Percentiles rank a stretch among this genome's conserved stretches.
Evolutionary conservation across 1,140 invertebrate species (phyloP).

Genomic region (Plectrocnemia conspersa): DNA sequence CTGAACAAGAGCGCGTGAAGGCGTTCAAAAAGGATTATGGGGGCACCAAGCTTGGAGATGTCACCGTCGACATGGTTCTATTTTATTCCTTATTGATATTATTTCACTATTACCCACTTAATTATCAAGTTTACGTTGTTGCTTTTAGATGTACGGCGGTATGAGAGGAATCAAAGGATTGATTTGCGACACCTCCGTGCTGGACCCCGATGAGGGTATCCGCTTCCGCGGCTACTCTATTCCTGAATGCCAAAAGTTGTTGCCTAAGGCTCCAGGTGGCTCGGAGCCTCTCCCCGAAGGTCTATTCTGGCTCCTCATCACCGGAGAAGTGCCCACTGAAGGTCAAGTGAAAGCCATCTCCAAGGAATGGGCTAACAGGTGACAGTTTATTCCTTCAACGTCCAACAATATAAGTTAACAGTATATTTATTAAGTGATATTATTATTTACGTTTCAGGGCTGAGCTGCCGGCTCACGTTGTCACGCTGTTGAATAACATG

Average conservation of each 20-base stretch:
- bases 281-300: constrained; percentile 90
- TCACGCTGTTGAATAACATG: constrained; percentile 92
- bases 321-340: constrained; percentile 85
- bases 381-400: constrained; percentile 37
- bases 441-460: constrained; percentile 42
- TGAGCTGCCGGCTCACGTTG: constrained; percentile 84
- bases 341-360: constrained; percentile 80
- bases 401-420: not conserved
- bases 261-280: constrained; percentile 84
- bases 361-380: constrained; percentile 86
- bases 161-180: constrained; percentile 95
- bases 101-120: too few species aligned
- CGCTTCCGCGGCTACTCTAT: constrained; percentile 93
- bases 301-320: constrained; percentile 92
- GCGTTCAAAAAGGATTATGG: constrained; percentile 88
- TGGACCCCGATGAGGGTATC: constrained; percentile 94
- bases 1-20: constrained; percentile 86
- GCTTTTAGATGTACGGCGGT: constrained; percentile 88
- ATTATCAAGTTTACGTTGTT: too few species aligned
- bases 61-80: constrained; percentile 91
- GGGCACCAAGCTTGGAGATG: constrained; percentile 83
- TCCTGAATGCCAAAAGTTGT: constrained; percentile 86
- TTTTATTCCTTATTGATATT: not conserved
- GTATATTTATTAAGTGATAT: not conserved
- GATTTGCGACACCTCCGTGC: constrained; percentile 91